A percentile compares a stretch with the other conserved stretches of the same genome.
phyloP scores from a whole-genome alignment of 2,797 vertebrate species.

The Enteromius mattozi region DNA sequence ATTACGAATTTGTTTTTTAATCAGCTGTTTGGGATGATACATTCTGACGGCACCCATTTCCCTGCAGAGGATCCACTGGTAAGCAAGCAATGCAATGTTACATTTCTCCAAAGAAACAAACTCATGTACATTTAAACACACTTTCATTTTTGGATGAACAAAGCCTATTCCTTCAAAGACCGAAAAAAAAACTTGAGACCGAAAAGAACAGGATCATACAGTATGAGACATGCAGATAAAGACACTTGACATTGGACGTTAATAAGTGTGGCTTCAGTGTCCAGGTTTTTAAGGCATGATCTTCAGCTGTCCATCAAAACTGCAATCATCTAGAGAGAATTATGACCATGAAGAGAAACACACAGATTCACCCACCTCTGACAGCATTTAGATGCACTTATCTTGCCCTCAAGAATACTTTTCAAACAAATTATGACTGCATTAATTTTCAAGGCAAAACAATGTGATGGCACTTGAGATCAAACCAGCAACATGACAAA shows the following conservation, averaged over 20 bases:
- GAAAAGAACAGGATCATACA: background rate
- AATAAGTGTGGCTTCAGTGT: background rate
- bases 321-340: slow-evolving; percentile 2
- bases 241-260: background rate
- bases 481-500: background rate
- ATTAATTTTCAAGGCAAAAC: slow-evolving; percentile 15
- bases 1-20: background rate
- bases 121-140: background rate
- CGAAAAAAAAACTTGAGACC: background rate
- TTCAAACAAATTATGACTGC: slow-evolving; percentile 16
- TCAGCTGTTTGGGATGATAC: too few relatives aligned
- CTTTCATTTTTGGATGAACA: background rate
- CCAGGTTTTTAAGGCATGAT: background rate
- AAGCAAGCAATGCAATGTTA: background rate
- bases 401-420: slow-evolving; percentile 22
- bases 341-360: slow-evolving; percentile 34
- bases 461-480: background rate
- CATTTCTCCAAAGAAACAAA: background rate
- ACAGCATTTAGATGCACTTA: slow-evolving; percentile 14
- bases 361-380: slow-evolving; percentile 3
- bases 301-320: slow-evolving; percentile 9
- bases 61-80: too few relatives aligned
- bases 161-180: background rate
- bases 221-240: background rate
- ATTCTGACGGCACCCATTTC: too few relatives aligned